phyloP scores from a whole-genome alignment of 2,888 invertebrate genomes.

The Saturnia japonica region DNA sequence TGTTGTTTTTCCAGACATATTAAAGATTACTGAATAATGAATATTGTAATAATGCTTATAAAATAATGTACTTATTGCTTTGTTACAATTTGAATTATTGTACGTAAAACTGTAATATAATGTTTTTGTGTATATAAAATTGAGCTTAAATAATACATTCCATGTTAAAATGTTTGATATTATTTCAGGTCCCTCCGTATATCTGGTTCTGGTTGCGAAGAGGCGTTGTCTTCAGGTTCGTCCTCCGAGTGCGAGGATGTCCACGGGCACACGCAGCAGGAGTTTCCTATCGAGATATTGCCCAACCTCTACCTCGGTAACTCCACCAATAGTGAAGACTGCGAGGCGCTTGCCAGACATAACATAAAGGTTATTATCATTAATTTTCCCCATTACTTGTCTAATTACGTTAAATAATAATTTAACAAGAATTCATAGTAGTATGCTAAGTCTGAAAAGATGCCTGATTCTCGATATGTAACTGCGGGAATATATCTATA shows the following conservation, averaged over 20 bases:
- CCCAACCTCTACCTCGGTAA: constrained; percentile 97
- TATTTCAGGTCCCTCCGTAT: constrained; percentile 86
- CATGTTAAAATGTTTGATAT: background rate
- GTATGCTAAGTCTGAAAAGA: background rate
- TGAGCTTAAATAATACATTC: too few relatives aligned
- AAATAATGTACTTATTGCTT: too few relatives aligned
- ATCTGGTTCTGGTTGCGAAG: constrained; percentile 85
- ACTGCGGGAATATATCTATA: background rate
- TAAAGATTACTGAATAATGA: too few relatives aligned
- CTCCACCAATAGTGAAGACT: constrained; percentile 95
- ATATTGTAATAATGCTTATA: too few relatives aligned
- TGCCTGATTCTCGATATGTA: background rate
- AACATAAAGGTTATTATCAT: constrained; percentile 87
- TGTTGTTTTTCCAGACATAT: too few relatives aligned
- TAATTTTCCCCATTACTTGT: background rate
- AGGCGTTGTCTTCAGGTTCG: constrained; percentile 85
- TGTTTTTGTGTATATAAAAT: too few relatives aligned
- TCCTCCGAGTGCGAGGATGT: constrained; percentile 88
- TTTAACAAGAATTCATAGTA: background rate
- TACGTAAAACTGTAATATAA: too few relatives aligned
- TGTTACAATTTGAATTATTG: too few relatives aligned
- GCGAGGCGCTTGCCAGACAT: constrained; percentile 92
- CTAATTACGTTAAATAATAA: background rate
- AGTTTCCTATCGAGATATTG: constrained; percentile 97
- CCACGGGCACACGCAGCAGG: constrained; percentile 83